A percentile compares a stretch with the other conserved stretches of the same genome.
These are phyloP conservation scores for Pogonomyrmex californicus DNA, from an alignment of 1,140 invertebrate species.

Conservation along the genomic window DNA sequence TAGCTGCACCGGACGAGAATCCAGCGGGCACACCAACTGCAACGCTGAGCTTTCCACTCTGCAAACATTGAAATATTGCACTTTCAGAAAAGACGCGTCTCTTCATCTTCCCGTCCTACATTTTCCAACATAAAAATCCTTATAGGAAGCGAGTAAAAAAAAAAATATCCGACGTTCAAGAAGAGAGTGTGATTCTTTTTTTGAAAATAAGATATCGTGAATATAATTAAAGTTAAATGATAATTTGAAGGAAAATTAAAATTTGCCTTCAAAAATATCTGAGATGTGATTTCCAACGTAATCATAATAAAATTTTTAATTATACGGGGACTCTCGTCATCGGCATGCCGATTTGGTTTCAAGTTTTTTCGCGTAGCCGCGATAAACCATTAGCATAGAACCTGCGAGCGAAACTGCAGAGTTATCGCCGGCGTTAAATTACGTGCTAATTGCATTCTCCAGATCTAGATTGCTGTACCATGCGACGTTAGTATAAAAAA, in stretches of 20 bases:
- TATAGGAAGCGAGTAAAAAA: neutral
- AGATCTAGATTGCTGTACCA: conserved; percentile 44
- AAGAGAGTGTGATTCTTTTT: neutral
- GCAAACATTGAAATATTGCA: conserved; percentile 47
- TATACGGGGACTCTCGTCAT: neutral
- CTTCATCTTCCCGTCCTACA: neutral
- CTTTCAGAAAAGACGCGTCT: neutral
- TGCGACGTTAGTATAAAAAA: neutral
- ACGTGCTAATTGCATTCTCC: conserved; percentile 44
- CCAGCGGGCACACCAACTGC: conserved; percentile 84
- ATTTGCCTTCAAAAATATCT: neutral
- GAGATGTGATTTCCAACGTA: neutral
- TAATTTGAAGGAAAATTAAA: neutral
- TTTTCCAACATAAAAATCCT: conserved; percentile 4
- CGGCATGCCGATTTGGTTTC: neutral
- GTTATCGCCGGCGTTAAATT: conserved; percentile 40
- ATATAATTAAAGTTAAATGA: neutral
- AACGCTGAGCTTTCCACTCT: conserved; percentile 85
- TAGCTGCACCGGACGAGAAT: conserved; percentile 89
- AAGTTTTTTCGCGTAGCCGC: neutral
- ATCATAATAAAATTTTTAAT: conserved; percentile 1
- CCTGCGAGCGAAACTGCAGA: conserved; percentile 21
- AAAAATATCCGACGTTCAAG: neutral
- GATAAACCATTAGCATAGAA: conserved; percentile 24
- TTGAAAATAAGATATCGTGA: neutral